Percentiles rank a stretch among this genome's conserved stretches.
Conservation (phyloP, 2,888 invertebrate species). For the Sinotaia quadrata region DNA sequence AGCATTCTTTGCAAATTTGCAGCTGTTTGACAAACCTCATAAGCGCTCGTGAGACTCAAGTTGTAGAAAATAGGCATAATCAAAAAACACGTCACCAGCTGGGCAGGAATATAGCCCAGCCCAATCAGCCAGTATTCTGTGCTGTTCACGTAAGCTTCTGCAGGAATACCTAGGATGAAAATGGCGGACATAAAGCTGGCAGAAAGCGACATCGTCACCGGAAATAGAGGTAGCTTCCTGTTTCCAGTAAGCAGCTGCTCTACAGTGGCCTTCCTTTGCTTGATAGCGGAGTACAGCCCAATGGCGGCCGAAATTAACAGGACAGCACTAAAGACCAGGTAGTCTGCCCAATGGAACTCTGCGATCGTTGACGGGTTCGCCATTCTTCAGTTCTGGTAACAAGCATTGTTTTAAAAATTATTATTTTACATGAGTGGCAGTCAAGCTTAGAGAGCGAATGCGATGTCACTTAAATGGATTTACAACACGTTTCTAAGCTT, state of each 20-base stretch:
- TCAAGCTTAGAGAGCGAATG: too few species aligned
- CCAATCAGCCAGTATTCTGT: conserved; percentile 79
- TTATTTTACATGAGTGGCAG: too few species aligned
- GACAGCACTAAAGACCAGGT: conserved; percentile 53
- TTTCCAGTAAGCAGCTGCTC: conserved; percentile 62
- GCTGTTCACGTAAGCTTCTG: conserved; percentile 57
- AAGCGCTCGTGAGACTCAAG: conserved; percentile 60
- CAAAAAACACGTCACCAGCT: conserved; percentile 73
- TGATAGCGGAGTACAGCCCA: conserved; percentile 52
- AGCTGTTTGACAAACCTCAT: conserved; percentile 55
- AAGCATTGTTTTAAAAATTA: too few species aligned
- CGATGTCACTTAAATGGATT: too few species aligned
- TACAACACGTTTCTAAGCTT: too few species aligned
- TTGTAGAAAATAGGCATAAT: conserved; percentile 63
- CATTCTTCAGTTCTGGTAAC: too few species aligned
- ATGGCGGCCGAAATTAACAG: conserved; percentile 52
- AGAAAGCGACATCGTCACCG: conserved; percentile 56
- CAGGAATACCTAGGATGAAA: conserved; percentile 58
- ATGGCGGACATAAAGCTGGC: conserved; percentile 63
- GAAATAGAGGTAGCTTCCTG: conserved; percentile 52
- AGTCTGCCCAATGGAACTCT: conserved; percentile 57
- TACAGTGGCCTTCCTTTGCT: conserved; percentile 48
- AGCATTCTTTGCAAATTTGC: too few species aligned
- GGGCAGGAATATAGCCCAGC: conserved; percentile 84
- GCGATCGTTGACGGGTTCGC: neutral